Percentiles rank a stretch among this genome's conserved stretches.
These are phyloP conservation scores for Limnephilus marmoratus DNA, from an alignment of 2,888 invertebrate genomes.

Conservation along the genomic window DNA sequence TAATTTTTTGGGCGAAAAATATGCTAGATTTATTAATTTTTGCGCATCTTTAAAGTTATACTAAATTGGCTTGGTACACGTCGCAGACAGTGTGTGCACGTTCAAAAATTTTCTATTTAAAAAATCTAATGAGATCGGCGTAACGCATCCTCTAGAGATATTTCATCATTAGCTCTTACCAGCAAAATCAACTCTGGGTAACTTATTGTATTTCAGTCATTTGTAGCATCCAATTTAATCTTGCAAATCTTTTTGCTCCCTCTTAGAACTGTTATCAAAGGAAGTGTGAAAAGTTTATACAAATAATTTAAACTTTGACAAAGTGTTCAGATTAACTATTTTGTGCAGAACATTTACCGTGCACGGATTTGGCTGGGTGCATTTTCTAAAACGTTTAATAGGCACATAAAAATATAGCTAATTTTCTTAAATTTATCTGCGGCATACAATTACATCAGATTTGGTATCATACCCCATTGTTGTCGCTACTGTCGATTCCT, in stretches of 20 bases:
- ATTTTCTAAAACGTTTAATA: no score
- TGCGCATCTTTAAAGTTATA: no score
- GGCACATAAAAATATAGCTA: no score
- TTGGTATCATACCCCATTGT: background rate
- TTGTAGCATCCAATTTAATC: background rate
- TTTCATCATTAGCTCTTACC: background rate
- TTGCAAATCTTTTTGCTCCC: background rate
- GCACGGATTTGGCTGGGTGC: background rate
- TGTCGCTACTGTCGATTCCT: background rate
- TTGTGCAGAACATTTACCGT: background rate
- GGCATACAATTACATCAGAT: background rate
- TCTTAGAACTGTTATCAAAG: background rate
- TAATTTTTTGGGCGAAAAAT: no score
- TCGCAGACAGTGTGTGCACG: no score
- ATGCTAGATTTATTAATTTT: no score
- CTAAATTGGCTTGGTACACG: no score
- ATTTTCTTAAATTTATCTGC: background rate
- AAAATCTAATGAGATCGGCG: no score
- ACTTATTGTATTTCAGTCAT: background rate
- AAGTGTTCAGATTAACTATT: background rate
- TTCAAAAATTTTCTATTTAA: background rate
- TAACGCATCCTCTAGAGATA: background rate
- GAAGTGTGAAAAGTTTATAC: background rate
- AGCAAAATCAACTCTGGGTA: background rate
- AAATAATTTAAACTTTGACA: background rate